Evolutionary conservation across 2,888 invertebrate species (phyloP).

Genomic region (Aphidius colemani): DNA sequence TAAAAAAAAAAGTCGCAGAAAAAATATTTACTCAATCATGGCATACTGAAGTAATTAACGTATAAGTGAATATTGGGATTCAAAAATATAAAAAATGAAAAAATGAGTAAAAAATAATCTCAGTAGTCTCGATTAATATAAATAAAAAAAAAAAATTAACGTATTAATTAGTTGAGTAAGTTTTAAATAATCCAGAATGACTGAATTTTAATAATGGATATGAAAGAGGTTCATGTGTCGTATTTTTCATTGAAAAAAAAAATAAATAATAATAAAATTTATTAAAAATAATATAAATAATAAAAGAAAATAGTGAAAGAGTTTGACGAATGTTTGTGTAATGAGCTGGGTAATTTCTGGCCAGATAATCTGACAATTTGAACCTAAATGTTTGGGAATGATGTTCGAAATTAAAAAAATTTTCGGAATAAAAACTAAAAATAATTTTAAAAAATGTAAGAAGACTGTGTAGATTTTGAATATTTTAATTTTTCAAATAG

Average conservation of each 20-base stretch:
- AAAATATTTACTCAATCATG: conserved; percentile 42
- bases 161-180: conserved; percentile 28
- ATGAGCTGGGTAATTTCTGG: conserved; percentile 41
- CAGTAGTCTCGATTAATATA: conserved; percentile 1
- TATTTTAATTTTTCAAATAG: conserved; percentile 22
- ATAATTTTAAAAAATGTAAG: conserved; percentile 18
- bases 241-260: conserved; percentile 3
- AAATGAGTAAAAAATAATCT: conserved; percentile 16
- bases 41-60: conserved; percentile 37
- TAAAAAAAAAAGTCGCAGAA: conserved; percentile 29
- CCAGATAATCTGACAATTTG: conserved; percentile 44
- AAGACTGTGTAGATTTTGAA: conserved; percentile 28
- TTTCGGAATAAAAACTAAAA: conserved; percentile 13
- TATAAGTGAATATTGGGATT: conserved; percentile 23
- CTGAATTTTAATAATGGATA: conserved; percentile 30
- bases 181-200: conserved; percentile 31
- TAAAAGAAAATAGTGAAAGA: too few species aligned
- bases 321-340: conserved; percentile 20
- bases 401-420: conserved; percentile 17
- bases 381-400: conserved; percentile 32
- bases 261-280: too few species aligned
- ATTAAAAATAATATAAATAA: too few species aligned
- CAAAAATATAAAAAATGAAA: too few species aligned
- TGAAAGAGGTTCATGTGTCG: conserved; percentile 21
- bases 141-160: conserved; percentile 11